Evolutionary conservation across 2,797 vertebrate genomes (phyloP).

Genomic region (Sardinella longiceps): DNA sequence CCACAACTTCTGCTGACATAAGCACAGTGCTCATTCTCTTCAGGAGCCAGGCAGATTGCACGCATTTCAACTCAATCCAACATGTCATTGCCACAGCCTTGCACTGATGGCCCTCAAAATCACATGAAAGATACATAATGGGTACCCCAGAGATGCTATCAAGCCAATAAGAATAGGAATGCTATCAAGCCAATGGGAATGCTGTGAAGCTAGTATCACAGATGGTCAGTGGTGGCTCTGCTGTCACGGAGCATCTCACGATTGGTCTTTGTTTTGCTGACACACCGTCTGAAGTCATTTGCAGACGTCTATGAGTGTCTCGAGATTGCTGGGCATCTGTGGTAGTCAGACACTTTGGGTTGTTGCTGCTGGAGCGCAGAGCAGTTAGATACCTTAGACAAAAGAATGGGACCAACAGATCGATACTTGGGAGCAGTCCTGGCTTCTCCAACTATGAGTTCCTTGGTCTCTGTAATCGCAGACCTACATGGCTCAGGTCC

Average conservation of each 20-base stretch:
- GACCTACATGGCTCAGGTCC: background rate
- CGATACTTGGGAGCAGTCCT: constrained; percentile 48
- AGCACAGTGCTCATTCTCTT: background rate
- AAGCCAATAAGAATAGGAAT: background rate
- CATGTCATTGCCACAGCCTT: background rate
- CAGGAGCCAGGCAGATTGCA: background rate
- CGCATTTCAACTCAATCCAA: background rate
- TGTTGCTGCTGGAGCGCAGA: constrained; percentile 32
- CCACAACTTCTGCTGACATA: constrained; percentile 22
- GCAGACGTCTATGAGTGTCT: background rate
- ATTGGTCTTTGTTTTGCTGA: background rate
- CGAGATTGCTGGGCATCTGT: background rate
- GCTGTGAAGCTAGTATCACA: background rate
- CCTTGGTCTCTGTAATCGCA: background rate
- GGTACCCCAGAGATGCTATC: background rate
- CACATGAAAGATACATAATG: background rate
- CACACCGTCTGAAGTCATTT: background rate
- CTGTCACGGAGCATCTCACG: background rate
- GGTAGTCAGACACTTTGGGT: background rate
- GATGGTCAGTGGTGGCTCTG: background rate
- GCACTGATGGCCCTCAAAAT: background rate
- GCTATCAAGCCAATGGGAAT: background rate
- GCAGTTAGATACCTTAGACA: constrained; percentile 54
- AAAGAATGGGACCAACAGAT: constrained; percentile 48
- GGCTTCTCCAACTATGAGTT: background rate